These are phyloP conservation scores for Oxyruncus cristatus DNA, from an alignment of 2,113 vertebrate genomes.

Conservation along the genomic window DNA sequence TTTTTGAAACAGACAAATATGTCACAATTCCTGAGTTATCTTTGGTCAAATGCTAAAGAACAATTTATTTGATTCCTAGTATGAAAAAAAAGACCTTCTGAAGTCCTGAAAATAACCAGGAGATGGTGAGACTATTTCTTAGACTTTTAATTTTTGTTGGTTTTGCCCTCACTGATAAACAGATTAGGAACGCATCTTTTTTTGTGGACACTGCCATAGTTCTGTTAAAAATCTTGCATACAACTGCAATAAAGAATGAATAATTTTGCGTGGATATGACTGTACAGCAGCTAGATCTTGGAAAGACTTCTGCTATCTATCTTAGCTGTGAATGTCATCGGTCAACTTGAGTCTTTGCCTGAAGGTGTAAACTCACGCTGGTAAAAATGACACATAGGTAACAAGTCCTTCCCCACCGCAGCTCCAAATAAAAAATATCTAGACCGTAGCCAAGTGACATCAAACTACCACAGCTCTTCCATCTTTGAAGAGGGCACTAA, in stretches of 20 bases:
- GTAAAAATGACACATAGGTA: neutral
- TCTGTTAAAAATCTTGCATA: neutral
- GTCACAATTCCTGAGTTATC: neutral
- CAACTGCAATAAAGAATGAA: neutral
- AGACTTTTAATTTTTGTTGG: neutral
- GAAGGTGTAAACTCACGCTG: neutral
- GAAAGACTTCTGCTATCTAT: neutral
- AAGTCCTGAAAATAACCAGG: neutral
- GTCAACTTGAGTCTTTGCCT: neutral
- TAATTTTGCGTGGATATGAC: neutral
- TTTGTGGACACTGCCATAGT: neutral
- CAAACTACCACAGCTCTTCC: neutral
- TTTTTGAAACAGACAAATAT: neutral
- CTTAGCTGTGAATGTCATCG: neutral
- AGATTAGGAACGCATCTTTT: neutral
- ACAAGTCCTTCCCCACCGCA: neutral
- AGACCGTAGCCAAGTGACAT: neutral
- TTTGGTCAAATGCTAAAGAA: neutral
- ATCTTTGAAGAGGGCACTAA: neutral
- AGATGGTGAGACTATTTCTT: neutral
- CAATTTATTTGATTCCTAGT: neutral
- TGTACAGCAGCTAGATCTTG: neutral
- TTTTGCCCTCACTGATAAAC: neutral
- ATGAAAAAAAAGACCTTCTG: neutral
- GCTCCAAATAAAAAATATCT: neutral